A percentile compares a stretch with the other conserved stretches of the same genome.
phyloP scores from a whole-genome alignment of 1,140 invertebrate genomes.

The Stenopsyche tienmushanensis region DNA sequence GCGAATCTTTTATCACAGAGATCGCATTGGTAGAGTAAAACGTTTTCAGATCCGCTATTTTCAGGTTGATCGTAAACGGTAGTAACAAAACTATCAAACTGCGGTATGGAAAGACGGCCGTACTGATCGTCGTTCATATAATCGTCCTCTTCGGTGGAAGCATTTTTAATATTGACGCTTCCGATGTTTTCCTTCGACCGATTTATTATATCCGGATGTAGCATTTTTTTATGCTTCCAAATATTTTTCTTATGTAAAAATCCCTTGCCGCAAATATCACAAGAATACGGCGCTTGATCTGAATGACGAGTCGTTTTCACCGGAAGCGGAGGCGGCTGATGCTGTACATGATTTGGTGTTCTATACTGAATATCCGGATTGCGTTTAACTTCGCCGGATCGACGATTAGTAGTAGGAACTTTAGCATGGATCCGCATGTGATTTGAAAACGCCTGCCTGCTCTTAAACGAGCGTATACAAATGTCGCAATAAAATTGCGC shows the following conservation, averaged over 20 bases:
- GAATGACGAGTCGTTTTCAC: slow-evolving; percentile 31
- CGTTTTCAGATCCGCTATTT: slow-evolving; percentile 40
- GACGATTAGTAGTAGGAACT: slow-evolving; percentile 53
- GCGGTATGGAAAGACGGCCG: slow-evolving; percentile 48
- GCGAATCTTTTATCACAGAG: slow-evolving; percentile 54
- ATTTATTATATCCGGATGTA: slow-evolving; percentile 52
- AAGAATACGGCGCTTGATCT: slow-evolving; percentile 54
- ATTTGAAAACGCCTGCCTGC: slow-evolving; percentile 55
- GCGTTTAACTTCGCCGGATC: slow-evolving; percentile 27
- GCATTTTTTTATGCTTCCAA: slow-evolving; percentile 57
- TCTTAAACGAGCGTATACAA: slow-evolving; percentile 54
- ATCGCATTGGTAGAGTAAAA: slow-evolving; percentile 50
- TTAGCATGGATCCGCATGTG: slow-evolving; percentile 57
- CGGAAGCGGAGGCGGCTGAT: not conserved
- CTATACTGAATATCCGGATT: slow-evolving; percentile 1
- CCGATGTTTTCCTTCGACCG: slow-evolving; percentile 45
- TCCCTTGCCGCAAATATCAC: slow-evolving; percentile 61
- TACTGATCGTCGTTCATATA: slow-evolving; percentile 50
- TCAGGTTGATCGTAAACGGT: slow-evolving; percentile 42
- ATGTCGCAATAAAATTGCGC: slow-evolving; percentile 53
- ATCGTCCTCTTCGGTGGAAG: slow-evolving; percentile 54
- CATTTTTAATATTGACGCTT: slow-evolving; percentile 42
- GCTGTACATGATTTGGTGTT: not conserved
- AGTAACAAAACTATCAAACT: slow-evolving; percentile 55
- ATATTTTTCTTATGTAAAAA: slow-evolving; percentile 60